Percentiles rank a stretch among this genome's conserved stretches.
phyloP scores from a whole-genome alignment of 2,797 vertebrate species.

The Coracias cyanogaster region DNA sequence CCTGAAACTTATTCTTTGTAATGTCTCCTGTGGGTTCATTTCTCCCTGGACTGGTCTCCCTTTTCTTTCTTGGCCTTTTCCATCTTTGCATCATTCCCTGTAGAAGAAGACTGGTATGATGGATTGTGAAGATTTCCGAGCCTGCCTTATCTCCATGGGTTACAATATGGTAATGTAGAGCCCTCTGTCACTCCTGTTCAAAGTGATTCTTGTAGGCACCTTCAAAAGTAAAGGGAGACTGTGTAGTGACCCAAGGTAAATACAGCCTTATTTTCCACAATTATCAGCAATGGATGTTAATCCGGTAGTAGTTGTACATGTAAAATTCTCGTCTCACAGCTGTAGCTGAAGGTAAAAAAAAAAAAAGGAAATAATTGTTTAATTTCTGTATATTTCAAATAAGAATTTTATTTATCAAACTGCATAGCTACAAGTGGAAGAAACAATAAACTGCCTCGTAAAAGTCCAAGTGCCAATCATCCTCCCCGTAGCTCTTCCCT shows the following conservation, averaged over 20 bases:
- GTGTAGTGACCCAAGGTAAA: conserved; percentile 58
- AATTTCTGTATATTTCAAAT: background rate
- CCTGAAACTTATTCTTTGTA: conserved; percentile 20
- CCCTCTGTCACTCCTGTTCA: conserved; percentile 64
- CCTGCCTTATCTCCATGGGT: conserved; percentile 99
- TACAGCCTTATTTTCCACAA: background rate
- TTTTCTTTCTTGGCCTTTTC: conserved; percentile 59
- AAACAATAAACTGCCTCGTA: background rate
- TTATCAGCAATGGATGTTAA: background rate
- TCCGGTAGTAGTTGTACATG: background rate
- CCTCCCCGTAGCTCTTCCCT: background rate
- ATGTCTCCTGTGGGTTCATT: conserved; percentile 58
- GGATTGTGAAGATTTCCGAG: conserved; percentile 99
- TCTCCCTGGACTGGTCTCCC: conserved; percentile 63
- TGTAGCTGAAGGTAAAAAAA: background rate
- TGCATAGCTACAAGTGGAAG: background rate
- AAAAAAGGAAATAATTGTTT: background rate
- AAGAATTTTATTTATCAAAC: background rate
- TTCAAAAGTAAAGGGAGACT: conserved; percentile 20
- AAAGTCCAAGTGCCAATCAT: background rate
- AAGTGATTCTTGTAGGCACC: conserved; percentile 49
- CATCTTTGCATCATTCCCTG: conserved; percentile 78
- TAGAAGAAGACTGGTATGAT: conserved; percentile 99
- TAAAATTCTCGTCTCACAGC: background rate
- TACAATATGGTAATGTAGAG: conserved; percentile 96